phyloP scores from a whole-genome alignment of 1,140 invertebrate species.

The Condylostylus longicornis region DNA sequence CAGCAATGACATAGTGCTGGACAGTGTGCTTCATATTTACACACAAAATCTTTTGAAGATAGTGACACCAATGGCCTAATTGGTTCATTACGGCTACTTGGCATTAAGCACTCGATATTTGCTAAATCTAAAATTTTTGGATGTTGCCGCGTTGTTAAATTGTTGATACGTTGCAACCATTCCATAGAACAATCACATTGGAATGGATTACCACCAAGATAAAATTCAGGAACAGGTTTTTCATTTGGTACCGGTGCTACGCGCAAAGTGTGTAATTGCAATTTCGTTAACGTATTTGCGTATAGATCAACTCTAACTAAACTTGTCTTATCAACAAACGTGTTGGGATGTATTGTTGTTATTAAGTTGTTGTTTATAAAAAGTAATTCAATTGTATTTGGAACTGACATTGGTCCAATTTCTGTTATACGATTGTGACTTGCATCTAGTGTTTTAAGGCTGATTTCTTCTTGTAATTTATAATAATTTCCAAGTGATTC shows the following conservation, averaged over 20 bases:
- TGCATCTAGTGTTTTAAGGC: slow-evolving; percentile 56
- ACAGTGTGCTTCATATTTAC: slow-evolving; percentile 66
- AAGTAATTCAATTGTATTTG: slow-evolving; percentile 61
- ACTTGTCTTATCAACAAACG: slow-evolving; percentile 63
- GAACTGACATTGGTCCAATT: slow-evolving; percentile 52
- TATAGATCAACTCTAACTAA: slow-evolving; percentile 69
- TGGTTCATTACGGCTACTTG: slow-evolving; percentile 54
- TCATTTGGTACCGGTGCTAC: slow-evolving; percentile 44
- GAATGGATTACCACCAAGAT: slow-evolving; percentile 76
- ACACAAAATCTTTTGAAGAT: slow-evolving; percentile 60
- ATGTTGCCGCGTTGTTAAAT: slow-evolving; percentile 51
- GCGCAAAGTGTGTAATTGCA: slow-evolving; percentile 62
- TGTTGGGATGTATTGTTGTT: slow-evolving; percentile 53
- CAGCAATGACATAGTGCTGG: slow-evolving; percentile 72
- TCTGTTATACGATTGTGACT: slow-evolving; percentile 63
- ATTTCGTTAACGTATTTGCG: slow-evolving; percentile 61
- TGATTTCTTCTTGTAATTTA: slow-evolving; percentile 42
- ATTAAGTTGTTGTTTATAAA: slow-evolving; percentile 75
- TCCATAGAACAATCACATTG: slow-evolving; percentile 75
- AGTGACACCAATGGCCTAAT: slow-evolving; percentile 56
- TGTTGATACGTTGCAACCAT: slow-evolving; percentile 71
- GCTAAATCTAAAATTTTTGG: slow-evolving; percentile 67
- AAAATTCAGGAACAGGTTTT: slow-evolving; percentile 61
- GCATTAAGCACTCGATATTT: slow-evolving; percentile 64
- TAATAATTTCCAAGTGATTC: slow-evolving; percentile 58